Evolutionary conservation across 2,888 invertebrate genomes (phyloP).

Genomic region (Yponomeuta cagnagella): DNA sequence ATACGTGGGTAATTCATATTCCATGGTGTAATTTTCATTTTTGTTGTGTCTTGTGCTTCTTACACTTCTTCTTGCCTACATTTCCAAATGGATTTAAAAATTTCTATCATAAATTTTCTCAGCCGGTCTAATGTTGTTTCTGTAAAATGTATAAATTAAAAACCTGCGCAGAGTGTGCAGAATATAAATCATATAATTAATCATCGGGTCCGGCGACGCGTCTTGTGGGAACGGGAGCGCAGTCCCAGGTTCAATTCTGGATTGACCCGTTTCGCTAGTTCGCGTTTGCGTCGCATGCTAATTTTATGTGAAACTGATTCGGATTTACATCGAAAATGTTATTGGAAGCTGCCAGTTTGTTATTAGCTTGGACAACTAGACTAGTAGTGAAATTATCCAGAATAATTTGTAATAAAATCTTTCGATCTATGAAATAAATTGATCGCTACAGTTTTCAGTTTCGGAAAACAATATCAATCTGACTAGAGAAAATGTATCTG

Average conservation of each 20-base stretch:
- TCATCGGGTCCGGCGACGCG: slow-evolving; percentile 4
- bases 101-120: no score
- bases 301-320: slow-evolving; percentile 37
- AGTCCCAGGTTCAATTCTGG: slow-evolving; percentile 30
- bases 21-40: neutral
- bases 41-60: no score
- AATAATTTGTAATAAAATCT: neutral
- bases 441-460: no score
- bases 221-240: slow-evolving; percentile 34
- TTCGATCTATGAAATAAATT: no score
- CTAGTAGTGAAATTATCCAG: neutral
- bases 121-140: neutral
- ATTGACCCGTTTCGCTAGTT: slow-evolving; percentile 50
- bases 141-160: slow-evolving; percentile 10
- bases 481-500: no score
- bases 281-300: slow-evolving; percentile 42
- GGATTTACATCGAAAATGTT: slow-evolving; percentile 20
- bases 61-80: no score
- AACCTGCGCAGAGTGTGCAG: slow-evolving; percentile 10
- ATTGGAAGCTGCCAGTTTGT: neutral
- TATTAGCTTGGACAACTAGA: neutral
- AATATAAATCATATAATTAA: slow-evolving; percentile 16
- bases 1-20: neutral
- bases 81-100: no score
- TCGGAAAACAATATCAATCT: no score